Evolutionary conservation across 2,113 vertebrate species (phyloP), one percentile per base, ranked within the genome.

Genomic region (Barnardius zonarius): DNA sequence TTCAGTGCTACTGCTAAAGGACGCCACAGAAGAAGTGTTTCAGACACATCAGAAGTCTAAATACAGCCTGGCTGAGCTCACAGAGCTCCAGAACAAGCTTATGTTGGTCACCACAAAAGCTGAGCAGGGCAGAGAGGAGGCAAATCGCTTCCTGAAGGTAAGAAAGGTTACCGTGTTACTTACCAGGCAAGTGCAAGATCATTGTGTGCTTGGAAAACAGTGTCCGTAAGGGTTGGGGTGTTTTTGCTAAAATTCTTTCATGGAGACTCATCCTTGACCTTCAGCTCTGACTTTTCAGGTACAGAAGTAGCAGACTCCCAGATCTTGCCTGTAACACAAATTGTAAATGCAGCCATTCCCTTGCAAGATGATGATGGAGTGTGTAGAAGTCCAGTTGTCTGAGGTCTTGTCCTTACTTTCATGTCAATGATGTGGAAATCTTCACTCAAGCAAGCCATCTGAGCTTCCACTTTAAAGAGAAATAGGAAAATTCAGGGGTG

Each of bases 81-180:
- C 97, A 68, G 98, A 98, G 83, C 93, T 98, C 13, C 98, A 98
- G 67, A 98, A 98, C 95, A 98, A 98, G 70, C 97, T 98, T 70
- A 98, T 98, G 98, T 95, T 98, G 51, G 98, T 98, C 97, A 98
- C 98, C 5, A 98, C 97, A 46, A 98, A 98, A 94, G 96, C 96
- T 48, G 98, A 98, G 48, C 93, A 97, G 14, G 97, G 98, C 57
- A 95, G 93, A 82, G 97, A 98, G n/a, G 97, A 98, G 72, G 98
- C 98, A 78, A 97, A 96, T 92, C 92, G 94, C 68, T 98, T 98
- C 78, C 98, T 97, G 20, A 95, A 98, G 97, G 98, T 98, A 72
- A 93, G 31, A 17, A 55, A 55, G 30, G 30, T 31, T 55, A 31
- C 17, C 30, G 31, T 30, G 52, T 55, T 55, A 44, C 43, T 44